These are phyloP conservation scores for Chiloscyllium plagiosum DNA, from an alignment of 2,113 vertebrate species.

Conservation along the genomic window DNA sequence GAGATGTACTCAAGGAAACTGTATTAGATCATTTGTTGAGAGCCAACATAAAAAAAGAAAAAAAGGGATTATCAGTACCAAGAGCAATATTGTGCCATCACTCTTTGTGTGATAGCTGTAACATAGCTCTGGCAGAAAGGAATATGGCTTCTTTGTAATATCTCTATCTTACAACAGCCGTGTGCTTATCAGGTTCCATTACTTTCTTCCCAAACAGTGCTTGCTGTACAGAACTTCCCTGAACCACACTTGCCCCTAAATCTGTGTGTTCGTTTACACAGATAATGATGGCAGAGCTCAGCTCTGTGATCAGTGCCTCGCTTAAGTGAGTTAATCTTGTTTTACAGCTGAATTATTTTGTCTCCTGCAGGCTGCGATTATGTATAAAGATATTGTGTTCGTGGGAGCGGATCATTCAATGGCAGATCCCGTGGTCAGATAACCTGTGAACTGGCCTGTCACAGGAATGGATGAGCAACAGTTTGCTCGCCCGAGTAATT, in stretches of 20 bases:
- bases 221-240: slow-evolving; percentile 55
- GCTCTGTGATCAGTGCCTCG: slow-evolving; percentile 60
- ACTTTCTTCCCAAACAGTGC: slow-evolving; percentile 53
- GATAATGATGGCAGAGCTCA: slow-evolving; percentile 55
- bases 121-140: slow-evolving; percentile 54
- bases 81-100: slow-evolving; percentile 32
- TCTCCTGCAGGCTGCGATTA: slow-evolving; percentile 71
- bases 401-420: slow-evolving; percentile 48
- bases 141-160: slow-evolving; percentile 67
- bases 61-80: slow-evolving; percentile 31
- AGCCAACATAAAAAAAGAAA: neutral
- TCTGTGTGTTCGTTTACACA: slow-evolving; percentile 57
- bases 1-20: slow-evolving; percentile 9
- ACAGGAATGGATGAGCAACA: slow-evolving; percentile 35
- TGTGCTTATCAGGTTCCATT: slow-evolving; percentile 63
- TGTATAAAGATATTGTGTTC: slow-evolving; percentile 68
- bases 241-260: slow-evolving; percentile 58
- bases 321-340: slow-evolving; percentile 72
- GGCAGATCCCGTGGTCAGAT: slow-evolving; percentile 18
- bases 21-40: slow-evolving; percentile 28
- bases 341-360: slow-evolving; percentile 76
- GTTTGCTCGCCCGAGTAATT: neutral
- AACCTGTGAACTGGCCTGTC: slow-evolving; percentile 31
- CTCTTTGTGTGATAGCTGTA: slow-evolving; percentile 31
- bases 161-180: slow-evolving; percentile 61